Conservation (phyloP, 2,888 invertebrate species). For the Hydrotaea cyrtoneurina region DNA sequence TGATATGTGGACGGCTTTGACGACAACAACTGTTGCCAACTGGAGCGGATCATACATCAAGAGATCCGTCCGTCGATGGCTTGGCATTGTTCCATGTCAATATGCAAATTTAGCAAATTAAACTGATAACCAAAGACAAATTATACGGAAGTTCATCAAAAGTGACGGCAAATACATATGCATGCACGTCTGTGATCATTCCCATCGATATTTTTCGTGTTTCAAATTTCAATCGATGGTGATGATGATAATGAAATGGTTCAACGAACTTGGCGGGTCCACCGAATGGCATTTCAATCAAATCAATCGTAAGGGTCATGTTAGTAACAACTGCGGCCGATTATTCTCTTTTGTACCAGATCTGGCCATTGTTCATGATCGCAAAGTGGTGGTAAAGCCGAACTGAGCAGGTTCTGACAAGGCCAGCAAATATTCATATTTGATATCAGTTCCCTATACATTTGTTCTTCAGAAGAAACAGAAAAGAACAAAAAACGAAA, state of each 20-base stretch:
- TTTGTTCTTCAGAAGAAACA: not conserved
- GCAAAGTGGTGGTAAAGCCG: conserved; percentile 5
- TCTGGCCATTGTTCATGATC: not conserved
- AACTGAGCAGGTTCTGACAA: not conserved
- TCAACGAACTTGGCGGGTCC: not conserved
- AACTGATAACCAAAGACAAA: not conserved
- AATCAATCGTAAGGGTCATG: not conserved
- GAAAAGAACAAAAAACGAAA: not conserved
- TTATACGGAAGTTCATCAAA: not conserved
- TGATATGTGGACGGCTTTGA: no score
- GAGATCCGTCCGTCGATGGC: no score
- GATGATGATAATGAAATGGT: not conserved
- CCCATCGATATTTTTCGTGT: not conserved
- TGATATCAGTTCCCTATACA: not conserved
- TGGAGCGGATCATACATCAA: no score
- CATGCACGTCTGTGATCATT: not conserved
- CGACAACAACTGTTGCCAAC: no score
- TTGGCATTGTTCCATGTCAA: not conserved
- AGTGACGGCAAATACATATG: not conserved
- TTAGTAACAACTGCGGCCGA: not conserved
- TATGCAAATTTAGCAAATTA: not conserved
- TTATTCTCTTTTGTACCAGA: not conserved
- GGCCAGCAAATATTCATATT: not conserved
- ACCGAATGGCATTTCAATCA: not conserved
- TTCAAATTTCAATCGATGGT: not conserved